Conservation (phyloP, 2,888 invertebrate species). For the Luperina nickerlii region DNA sequence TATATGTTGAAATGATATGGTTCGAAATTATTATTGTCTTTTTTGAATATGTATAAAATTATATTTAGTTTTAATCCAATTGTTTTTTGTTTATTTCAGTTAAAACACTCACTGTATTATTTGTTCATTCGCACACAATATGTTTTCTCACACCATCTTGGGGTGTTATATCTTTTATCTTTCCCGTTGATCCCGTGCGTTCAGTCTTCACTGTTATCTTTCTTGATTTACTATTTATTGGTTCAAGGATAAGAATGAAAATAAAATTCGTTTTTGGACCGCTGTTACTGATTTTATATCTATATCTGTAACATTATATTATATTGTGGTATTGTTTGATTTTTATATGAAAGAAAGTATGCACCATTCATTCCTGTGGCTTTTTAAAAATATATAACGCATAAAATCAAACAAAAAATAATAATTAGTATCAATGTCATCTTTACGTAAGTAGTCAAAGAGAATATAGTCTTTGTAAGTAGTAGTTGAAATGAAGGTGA, state of each 20-base stretch:
- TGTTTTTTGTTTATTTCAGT: not conserved
- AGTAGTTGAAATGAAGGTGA: not conserved
- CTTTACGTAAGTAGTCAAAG: not conserved
- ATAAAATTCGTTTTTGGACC: slow-evolving; percentile 75
- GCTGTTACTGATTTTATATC: slow-evolving; percentile 59
- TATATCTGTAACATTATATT: slow-evolving; percentile 49
- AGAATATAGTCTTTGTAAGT: too few relatives aligned
- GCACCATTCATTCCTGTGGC: not conserved
- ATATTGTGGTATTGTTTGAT: slow-evolving; percentile 43
- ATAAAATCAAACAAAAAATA: not conserved
- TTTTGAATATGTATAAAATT: slow-evolving; percentile 20
- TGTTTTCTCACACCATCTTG: slow-evolving; percentile 5
- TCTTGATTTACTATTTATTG: slow-evolving; percentile 66
- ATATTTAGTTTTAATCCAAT: slow-evolving; percentile 12
- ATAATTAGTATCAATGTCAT: not conserved
- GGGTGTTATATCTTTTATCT: slow-evolving; percentile 6
- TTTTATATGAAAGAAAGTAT: not conserved
- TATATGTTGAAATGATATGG: slow-evolving; percentile 62
- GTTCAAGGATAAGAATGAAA: slow-evolving; percentile 69
- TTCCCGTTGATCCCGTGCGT: slow-evolving; percentile 65
- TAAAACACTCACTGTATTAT: slow-evolving; percentile 17
- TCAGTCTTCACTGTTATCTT: slow-evolving; percentile 70
- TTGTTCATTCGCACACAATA: not conserved
- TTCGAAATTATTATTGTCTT: slow-evolving; percentile 55
- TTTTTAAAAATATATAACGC: not conserved